A percentile compares a stretch with the other conserved stretches of the same genome.
Evolutionary conservation across 2,797 vertebrate genomes (phyloP).

Genomic region (Phalloptychus januarius): DNA sequence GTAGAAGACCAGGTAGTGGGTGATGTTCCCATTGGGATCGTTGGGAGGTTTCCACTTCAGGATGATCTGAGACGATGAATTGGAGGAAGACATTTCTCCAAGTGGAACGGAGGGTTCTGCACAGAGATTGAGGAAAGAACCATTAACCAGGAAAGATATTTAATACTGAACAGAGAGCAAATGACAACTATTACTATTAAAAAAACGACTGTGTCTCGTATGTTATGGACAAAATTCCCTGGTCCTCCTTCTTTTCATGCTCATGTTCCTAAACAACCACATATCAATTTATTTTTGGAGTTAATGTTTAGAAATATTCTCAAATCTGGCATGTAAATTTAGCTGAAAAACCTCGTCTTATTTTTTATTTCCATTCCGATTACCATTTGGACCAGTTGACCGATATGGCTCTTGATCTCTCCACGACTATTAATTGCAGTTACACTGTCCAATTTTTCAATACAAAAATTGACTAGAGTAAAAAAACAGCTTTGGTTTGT

Average conservation of each 20-base stretch:
- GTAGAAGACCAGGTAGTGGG: slow-evolving; percentile 94
- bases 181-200: neutral
- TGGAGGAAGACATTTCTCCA: slow-evolving; percentile 95
- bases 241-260: neutral
- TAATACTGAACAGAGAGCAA: neutral
- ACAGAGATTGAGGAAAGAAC: slow-evolving; percentile 13
- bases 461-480: neutral
- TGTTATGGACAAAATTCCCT: neutral
- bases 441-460: neutral
- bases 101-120: slow-evolving; percentile 92
- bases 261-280: neutral
- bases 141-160: neutral
- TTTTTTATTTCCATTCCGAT: neutral
- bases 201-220: neutral
- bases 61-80: slow-evolving; percentile 95
- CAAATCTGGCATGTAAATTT: neutral
- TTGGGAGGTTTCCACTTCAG: slow-evolving; percentile 97
- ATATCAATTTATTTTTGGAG: neutral
- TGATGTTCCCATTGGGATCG: slow-evolving; percentile 96
- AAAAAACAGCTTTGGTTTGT: neutral
- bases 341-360: neutral
- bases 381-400: neutral
- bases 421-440: neutral
- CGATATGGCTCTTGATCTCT: neutral
- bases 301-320: neutral